These are phyloP conservation scores for Holcopasites calliopsidis DNA, from an alignment of 1,140 invertebrate genomes.

Conservation along the genomic window DNA sequence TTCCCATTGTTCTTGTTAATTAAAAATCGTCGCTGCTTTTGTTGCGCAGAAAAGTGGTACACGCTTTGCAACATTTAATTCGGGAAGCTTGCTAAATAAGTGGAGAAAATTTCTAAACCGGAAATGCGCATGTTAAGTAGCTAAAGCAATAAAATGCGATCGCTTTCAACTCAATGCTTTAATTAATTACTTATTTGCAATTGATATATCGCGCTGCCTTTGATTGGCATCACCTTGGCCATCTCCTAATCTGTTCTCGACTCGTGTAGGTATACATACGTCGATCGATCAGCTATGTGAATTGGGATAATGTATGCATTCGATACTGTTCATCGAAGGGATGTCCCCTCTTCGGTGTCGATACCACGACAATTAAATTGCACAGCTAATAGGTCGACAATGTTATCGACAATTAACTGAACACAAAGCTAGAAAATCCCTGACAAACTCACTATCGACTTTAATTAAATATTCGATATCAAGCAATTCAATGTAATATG, in stretches of 20 bases:
- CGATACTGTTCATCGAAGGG: constrained; percentile 20
- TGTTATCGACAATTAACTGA: background rate
- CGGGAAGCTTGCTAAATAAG: background rate
- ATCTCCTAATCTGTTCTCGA: constrained; percentile 18
- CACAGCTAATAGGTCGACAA: background rate
- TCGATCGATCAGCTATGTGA: constrained; percentile 13
- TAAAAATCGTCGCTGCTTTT: background rate
- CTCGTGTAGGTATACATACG: background rate
- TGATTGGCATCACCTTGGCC: constrained; percentile 20
- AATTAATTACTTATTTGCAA: constrained; percentile 18
- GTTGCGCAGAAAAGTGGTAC: too few relatives aligned
- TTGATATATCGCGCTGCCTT: constrained; percentile 19
- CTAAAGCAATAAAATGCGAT: background rate
- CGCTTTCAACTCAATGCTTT: background rate
- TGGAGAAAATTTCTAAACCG: too few relatives aligned
- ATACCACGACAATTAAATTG: background rate
- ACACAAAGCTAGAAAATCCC: too few relatives aligned
- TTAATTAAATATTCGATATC: too few relatives aligned
- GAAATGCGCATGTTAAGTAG: too few relatives aligned
- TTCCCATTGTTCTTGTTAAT: background rate
- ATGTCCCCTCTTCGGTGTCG: background rate
- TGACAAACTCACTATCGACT: too few relatives aligned
- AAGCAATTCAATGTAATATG: too few relatives aligned
- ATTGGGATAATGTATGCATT: constrained; percentile 19
- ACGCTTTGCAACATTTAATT: background rate